Evolutionary conservation across 2,797 vertebrate genomes (phyloP).

Genomic region (Clarias pachynema): DNA sequence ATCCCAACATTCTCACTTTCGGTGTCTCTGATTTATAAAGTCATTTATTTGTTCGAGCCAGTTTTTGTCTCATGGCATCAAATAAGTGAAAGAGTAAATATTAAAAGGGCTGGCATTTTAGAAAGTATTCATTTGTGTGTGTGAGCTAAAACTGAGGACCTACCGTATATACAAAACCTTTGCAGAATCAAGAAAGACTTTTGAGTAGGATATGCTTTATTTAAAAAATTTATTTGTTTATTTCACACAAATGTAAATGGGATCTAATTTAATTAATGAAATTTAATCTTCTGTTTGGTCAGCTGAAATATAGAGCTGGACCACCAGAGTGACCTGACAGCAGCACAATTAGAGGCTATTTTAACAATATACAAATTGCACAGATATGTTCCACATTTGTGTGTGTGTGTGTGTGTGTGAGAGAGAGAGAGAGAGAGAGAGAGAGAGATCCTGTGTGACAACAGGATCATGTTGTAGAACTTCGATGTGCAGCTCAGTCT

Average conservation of each 20-base stretch:
- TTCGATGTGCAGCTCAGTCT: constrained; percentile 42
- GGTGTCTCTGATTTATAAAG: constrained; percentile 22
- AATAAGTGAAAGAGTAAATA: neutral
- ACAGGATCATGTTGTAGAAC: constrained; percentile 11
- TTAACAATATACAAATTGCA: neutral
- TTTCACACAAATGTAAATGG: neutral
- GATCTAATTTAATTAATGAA: neutral
- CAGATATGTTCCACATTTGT: neutral
- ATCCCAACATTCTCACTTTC: neutral
- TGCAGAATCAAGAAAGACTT: neutral
- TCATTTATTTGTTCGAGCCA: neutral
- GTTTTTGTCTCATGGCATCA: neutral
- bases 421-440: neutral
- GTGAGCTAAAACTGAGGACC: neutral
- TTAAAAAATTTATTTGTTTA: neutral
- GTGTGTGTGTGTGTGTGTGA: neutral
- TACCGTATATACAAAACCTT: neutral
- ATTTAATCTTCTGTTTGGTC: neutral
- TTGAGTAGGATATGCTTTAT: neutral
- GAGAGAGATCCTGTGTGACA: constrained; percentile 9
- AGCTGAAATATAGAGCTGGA: neutral
- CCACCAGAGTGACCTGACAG: neutral
- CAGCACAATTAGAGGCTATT: neutral
- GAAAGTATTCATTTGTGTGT: neutral
- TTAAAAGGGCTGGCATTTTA: neutral